Base-by-base conservation (phyloP, 2,888 invertebrate genomes). In the Eupithecia subumbrata region DNA sequence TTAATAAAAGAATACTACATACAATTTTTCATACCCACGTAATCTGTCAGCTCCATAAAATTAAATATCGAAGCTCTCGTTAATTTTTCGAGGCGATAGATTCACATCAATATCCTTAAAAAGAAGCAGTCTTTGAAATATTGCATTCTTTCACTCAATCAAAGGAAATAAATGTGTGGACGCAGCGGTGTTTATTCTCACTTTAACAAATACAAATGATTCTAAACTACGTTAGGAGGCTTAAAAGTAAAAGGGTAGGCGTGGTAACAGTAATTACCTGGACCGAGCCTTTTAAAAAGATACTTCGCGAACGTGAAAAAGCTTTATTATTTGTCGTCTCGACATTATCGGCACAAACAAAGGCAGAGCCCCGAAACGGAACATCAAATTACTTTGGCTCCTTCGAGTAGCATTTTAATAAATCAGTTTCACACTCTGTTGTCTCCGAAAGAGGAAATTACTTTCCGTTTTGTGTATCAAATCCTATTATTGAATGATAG, bases 381-480 rank as follows among this genome's bases (percentile, higher is more conserved):
- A 80, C 80, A 79, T 80, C 78, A 81, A 86, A 85, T 86, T 83
- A 84, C 84, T 81, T 78, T 66, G 79, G 80, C 81, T 83, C 75
- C 79, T 82, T 80, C 82, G 82, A 85, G 83, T 79, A 84, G 83
- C 85, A 84, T 86, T 89, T 88, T 88, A 89, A 89, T 89, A 90
- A 88, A 86, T 82, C 85, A 82, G 86, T 87, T 89, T 89, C 82
- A 87, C 86, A 87, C 87, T 87, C 82, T 82, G 85, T 77, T 84
- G 87, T 87, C 80, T 80, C 79, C 76, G 81, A 83, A 85, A 85
- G 82, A 86, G 85, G 87, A 89, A 88, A 89, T 89, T 87, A 87
- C 66, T 40, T 88, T 85, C 81, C 77, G 81, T 88, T 87, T 86
- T 86, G 84, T 83, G 81, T 86, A 86, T 84, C 82, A 84, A 88